Percentiles rank a stretch among this genome's conserved stretches.
Conservation (phyloP, 2,888 invertebrate genomes). For the Polymixis lichenea region DNA sequence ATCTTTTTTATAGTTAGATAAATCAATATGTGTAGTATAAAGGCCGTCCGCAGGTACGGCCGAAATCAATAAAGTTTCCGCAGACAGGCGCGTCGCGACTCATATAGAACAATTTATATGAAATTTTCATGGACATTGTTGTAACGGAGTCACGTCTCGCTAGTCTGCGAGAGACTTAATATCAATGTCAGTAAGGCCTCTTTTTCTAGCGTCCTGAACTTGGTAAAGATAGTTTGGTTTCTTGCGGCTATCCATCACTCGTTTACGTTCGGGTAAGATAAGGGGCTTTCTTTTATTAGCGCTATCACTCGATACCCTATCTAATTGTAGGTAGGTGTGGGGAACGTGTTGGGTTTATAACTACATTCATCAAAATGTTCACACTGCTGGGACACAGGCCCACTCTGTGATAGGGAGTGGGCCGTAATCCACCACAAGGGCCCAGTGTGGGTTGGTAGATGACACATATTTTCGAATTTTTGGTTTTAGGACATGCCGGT, state of each 20-base stretch:
- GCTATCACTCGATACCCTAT: background rate
- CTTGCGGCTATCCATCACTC: slow-evolving; percentile 37
- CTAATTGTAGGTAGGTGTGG: background rate
- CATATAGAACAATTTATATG: background rate
- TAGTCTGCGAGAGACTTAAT: background rate
- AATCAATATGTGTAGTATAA: background rate
- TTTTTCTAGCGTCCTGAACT: slow-evolving; percentile 16
- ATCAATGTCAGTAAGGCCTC: slow-evolving; percentile 22
- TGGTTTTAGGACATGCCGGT: too few relatives aligned
- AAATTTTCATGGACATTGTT: background rate
- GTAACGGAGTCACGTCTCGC: background rate
- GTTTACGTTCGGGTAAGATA: slow-evolving; percentile 29
- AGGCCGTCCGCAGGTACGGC: background rate
- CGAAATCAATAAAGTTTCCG: background rate
- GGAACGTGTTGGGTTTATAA: background rate
- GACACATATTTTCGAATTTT: too few relatives aligned
- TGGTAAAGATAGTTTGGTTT: slow-evolving; percentile 48
- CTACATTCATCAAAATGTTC: too few relatives aligned
- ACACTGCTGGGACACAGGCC: too few relatives aligned
- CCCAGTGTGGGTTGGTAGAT: too few relatives aligned
- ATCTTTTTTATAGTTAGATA: background rate
- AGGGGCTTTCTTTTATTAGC: slow-evolving; percentile 28
- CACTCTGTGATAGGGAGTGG: too few relatives aligned
- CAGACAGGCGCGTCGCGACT: background rate
- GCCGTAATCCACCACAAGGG: too few relatives aligned